Evolutionary conservation across 1,140 invertebrate species (phyloP).

Genomic region (Bombus difficillimus): DNA sequence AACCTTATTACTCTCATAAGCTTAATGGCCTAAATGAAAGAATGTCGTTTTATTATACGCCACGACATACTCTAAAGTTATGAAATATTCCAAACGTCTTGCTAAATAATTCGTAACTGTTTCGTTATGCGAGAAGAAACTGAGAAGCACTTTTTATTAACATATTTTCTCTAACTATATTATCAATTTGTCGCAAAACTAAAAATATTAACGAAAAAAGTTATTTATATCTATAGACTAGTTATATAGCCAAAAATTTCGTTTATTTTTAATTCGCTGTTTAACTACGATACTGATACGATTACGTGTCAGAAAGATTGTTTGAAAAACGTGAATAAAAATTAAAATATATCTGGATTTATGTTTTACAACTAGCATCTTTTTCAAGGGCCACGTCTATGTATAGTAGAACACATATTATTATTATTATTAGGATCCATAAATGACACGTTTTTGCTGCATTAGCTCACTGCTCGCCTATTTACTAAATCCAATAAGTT

Average conservation of each 20-base stretch:
- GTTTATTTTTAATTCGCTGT: not conserved
- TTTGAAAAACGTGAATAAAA: not conserved
- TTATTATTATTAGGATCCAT: not conserved
- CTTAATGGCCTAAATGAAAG: slow-evolving; percentile 9
- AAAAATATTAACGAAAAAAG: not conserved
- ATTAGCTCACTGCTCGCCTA: not conserved
- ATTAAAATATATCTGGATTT: too few species aligned
- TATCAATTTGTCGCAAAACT: not conserved
- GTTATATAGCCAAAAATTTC: not conserved
- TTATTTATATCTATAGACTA: not conserved
- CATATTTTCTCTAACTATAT: not conserved
- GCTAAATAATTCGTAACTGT: not conserved
- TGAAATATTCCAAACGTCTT: not conserved
- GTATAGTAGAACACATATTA: not conserved
- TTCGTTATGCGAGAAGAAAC: not conserved
- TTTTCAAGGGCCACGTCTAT: not conserved
- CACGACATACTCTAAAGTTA: not conserved
- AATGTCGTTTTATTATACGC: not conserved
- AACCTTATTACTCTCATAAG: slow-evolving; percentile 14
- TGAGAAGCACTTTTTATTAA: too few species aligned
- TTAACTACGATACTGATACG: not conserved
- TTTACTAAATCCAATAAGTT: not conserved
- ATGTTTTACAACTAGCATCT: not conserved
- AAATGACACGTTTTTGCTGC: not conserved
- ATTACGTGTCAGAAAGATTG: not conserved